A percentile compares a stretch with the other conserved stretches of the same genome.
Conservation (phyloP, 1,140 invertebrate genomes). For the Drosophila asahinai region DNA sequence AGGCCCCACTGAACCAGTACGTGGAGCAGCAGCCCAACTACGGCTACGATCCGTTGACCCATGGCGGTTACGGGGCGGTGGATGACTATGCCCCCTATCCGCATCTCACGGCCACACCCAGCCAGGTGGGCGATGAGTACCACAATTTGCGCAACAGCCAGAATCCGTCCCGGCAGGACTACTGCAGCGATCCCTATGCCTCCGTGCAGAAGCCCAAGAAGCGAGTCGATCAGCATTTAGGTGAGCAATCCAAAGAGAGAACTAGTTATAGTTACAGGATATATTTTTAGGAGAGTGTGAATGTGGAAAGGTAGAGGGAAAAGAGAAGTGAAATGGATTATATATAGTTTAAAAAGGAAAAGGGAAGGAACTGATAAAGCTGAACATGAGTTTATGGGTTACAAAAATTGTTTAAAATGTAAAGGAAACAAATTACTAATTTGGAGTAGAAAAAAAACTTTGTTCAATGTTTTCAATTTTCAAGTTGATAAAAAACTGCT, state of each 20-base stretch:
- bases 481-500: too few relatives aligned
- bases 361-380: not conserved
- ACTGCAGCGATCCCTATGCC: conserved; percentile 93
- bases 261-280: not conserved
- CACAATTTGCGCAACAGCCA: conserved; percentile 89
- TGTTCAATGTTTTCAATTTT: not conserved
- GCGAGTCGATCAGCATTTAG: conserved; percentile 91
- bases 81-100: conserved; percentile 95
- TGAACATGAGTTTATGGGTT: not conserved
- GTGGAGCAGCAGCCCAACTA: conserved; percentile 88
- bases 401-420: not conserved
- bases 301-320: not conserved
- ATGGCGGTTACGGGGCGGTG: conserved; percentile 92
- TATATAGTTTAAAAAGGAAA: not conserved
- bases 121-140: conserved; percentile 89
- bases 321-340: too few relatives aligned
- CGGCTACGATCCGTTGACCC: conserved; percentile 91
- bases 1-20: conserved; percentile 86
- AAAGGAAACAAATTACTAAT: not conserved
- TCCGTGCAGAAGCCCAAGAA: conserved; percentile 95
- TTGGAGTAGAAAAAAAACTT: not conserved
- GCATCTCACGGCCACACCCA: conserved; percentile 89
- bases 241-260: conserved; percentile 86
- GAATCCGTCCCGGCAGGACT: conserved; percentile 93
- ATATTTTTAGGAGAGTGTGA: not conserved